Conservation (phyloP, 2,797 vertebrate species). For the Steatocranus sp. region DNA sequence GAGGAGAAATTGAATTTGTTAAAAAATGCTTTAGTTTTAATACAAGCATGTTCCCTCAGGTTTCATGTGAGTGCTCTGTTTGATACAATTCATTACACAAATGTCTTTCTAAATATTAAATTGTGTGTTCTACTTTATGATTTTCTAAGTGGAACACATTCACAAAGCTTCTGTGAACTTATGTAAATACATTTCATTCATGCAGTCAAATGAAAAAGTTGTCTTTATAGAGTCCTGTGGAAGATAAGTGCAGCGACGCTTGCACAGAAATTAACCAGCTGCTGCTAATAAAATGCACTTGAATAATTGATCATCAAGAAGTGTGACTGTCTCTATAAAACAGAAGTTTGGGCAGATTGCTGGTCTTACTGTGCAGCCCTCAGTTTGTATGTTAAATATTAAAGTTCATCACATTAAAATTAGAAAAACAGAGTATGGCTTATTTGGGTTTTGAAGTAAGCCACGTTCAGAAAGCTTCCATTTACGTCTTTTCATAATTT, state of each 20-base stretch:
- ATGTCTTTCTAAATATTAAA: not conserved
- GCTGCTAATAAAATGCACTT: not conserved
- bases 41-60: not conserved
- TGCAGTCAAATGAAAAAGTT: not conserved
- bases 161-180: not conserved
- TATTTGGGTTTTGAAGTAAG: not conserved
- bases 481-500: not conserved
- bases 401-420: not conserved
- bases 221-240: not conserved
- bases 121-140: accelerated
- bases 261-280: not conserved
- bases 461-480: not conserved
- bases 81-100: not conserved
- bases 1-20: not conserved
- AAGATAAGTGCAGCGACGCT: accelerated
- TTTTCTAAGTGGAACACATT: not conserved
- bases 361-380: not conserved
- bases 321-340: not conserved
- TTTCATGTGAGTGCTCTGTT: not conserved
- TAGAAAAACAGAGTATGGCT: not conserved
- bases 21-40: not conserved
- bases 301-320: not conserved
- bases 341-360: too few relatives aligned
- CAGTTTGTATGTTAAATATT: not conserved
- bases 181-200: not conserved